These are phyloP conservation scores for Archips crataeganus DNA, from an alignment of 2,888 invertebrate species.

Conservation along the genomic window DNA sequence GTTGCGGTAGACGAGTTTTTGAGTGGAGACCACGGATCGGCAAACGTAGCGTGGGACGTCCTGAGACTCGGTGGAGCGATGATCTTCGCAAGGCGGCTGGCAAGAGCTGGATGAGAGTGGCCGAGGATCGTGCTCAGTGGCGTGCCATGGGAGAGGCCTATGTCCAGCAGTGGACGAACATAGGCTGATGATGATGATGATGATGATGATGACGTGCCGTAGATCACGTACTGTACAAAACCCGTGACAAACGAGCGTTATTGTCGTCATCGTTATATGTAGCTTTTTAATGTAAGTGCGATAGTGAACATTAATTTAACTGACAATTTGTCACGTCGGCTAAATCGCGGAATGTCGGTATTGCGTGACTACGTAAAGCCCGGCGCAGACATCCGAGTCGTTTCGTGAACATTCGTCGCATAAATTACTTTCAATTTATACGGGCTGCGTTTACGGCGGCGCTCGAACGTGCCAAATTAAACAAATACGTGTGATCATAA, in stretches of 20 bases:
- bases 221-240: not conserved
- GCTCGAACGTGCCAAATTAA: conserved; percentile 70
- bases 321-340: conserved; percentile 46
- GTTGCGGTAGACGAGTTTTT: too few relatives aligned
- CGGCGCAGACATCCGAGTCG: conserved; percentile 64
- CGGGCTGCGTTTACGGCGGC: conserved; percentile 59
- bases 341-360: conserved; percentile 75
- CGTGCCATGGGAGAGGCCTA: too few relatives aligned
- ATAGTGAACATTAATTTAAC: conserved; percentile 43
- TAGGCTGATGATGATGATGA: too few relatives aligned
- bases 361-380: conserved; percentile 73
- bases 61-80: too few relatives aligned
- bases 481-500: conserved; percentile 66
- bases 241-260: conserved; percentile 27
- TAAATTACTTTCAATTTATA: conserved; percentile 75
- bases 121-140: too few relatives aligned
- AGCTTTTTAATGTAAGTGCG: conserved; percentile 42
- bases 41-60: too few relatives aligned
- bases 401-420: conserved; percentile 74
- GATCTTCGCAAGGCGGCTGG: too few relatives aligned
- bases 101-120: too few relatives aligned
- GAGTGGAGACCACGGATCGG: too few relatives aligned
- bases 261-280: conserved; percentile 30
- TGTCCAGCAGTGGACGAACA: too few relatives aligned
- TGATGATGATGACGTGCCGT: too few relatives aligned